Percentiles rank a stretch among this genome's conserved stretches.
These are phyloP conservation scores for Drosophila cognata DNA, from an alignment of 2,888 invertebrate genomes.

Conservation along the genomic window DNA sequence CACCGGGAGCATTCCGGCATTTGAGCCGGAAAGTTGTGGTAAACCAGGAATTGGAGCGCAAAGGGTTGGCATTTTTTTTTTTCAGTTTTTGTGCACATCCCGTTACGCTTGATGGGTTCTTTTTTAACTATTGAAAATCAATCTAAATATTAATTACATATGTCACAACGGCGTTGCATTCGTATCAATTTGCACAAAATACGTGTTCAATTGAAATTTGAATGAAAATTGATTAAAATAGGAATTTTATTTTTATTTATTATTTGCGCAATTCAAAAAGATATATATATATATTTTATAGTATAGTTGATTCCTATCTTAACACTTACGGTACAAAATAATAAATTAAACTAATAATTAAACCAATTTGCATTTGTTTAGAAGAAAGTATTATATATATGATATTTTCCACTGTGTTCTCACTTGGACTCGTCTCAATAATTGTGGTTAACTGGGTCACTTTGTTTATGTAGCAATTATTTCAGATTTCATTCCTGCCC, in stretches of 20 bases:
- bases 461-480: constrained; percentile 61
- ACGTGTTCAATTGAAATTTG: background rate
- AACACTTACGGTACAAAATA: background rate
- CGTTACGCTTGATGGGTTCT: constrained; percentile 50
- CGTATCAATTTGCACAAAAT: constrained; percentile 34
- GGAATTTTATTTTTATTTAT: background rate
- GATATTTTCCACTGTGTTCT: background rate
- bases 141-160: constrained; percentile 79
- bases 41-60: background rate
- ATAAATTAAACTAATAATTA: background rate
- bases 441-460: constrained; percentile 53
- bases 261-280: background rate
- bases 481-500: constrained; percentile 63
- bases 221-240: background rate
- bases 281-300: background rate
- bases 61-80: background rate
- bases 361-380: background rate
- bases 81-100: constrained; percentile 20
- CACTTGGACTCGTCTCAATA: constrained; percentile 35
- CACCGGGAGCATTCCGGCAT: constrained; percentile 49
- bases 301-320: background rate
- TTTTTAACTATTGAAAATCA: constrained; percentile 73
- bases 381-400: background rate
- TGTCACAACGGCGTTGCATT: constrained; percentile 34
- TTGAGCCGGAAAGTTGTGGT: constrained; percentile 9